Percentiles rank a stretch among this genome's conserved stretches.
phyloP scores from a whole-genome alignment of 2,888 invertebrate species.

The Drosophila bunnanda region DNA sequence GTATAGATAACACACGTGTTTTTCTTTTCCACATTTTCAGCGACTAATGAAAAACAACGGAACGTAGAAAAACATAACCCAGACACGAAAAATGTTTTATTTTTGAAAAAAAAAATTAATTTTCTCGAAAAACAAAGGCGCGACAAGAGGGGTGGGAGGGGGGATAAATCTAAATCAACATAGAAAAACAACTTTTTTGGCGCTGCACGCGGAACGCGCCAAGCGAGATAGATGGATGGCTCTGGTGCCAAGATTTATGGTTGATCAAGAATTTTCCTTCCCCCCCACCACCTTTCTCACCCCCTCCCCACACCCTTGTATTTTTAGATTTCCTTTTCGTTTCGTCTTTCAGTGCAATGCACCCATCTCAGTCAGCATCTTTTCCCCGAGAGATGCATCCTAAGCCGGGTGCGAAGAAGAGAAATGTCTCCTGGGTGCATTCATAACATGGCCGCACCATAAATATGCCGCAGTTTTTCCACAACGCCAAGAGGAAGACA shows the following conservation, averaged over 20 bases:
- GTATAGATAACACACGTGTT: slow-evolving; percentile 37
- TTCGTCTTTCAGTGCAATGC: slow-evolving; percentile 64
- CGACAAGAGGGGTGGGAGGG: not conserved
- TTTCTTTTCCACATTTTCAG: slow-evolving; percentile 30
- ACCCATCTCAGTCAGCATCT: slow-evolving; percentile 47
- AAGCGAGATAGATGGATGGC: slow-evolving; percentile 82
- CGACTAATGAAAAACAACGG: slow-evolving; percentile 27
- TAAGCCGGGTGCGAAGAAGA: slow-evolving; percentile 74
- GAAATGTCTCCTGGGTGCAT: slow-evolving; percentile 80
- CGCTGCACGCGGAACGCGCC: slow-evolving; percentile 74
- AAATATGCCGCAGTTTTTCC: slow-evolving; percentile 70
- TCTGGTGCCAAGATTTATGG: slow-evolving; percentile 81
- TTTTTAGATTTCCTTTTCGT: slow-evolving; percentile 74
- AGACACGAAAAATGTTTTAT: slow-evolving; percentile 64
- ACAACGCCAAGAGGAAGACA: slow-evolving; percentile 58
- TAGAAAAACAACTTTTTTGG: slow-evolving; percentile 76
- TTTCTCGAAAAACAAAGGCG: slow-evolving; percentile 52
- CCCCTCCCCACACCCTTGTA: slow-evolving; percentile 41
- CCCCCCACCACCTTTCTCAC: slow-evolving; percentile 17
- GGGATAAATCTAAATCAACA: slow-evolving; percentile 41
- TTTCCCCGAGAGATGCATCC: slow-evolving; percentile 11
- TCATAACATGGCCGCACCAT: slow-evolving; percentile 79
- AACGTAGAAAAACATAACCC: slow-evolving; percentile 33
- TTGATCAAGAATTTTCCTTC: slow-evolving; percentile 82
- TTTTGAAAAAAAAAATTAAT: slow-evolving; percentile 61